These are phyloP conservation scores for Alectura lathami DNA, from an alignment of 2,113 vertebrate species.

Conservation along the genomic window DNA sequence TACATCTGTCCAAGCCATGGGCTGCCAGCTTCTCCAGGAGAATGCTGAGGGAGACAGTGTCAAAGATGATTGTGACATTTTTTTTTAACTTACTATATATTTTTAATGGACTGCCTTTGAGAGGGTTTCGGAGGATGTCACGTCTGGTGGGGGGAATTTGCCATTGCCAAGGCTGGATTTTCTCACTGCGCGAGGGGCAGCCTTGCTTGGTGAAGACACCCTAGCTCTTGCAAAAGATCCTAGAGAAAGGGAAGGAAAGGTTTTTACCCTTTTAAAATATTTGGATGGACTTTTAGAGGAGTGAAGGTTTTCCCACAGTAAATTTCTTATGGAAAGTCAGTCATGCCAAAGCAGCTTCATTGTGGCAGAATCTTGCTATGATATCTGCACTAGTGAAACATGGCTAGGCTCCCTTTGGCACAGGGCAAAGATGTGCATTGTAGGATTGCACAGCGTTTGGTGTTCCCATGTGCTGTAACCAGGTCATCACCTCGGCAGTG, in stretches of 20 bases:
- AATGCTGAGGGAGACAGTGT: too few species aligned
- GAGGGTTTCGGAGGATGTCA: not conserved
- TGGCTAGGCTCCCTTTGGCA: not conserved
- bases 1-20: too few species aligned
- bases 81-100: too few species aligned
- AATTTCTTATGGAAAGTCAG: not conserved
- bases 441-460: rapidly evolving
- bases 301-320: not conserved
- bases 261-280: not conserved
- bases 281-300: not conserved
- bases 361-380: not conserved
- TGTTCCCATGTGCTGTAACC: not conserved
- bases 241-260: not conserved
- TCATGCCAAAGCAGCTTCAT: not conserved
- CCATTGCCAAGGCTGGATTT: not conserved
- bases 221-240: not conserved
- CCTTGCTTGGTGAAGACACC: not conserved
- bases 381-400: not conserved
- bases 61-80: too few species aligned
- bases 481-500: not conserved
- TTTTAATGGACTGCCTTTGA: not conserved
- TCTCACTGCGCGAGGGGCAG: not conserved
- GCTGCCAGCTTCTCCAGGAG: too few species aligned
- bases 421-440: too few species aligned
- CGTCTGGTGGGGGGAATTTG: not conserved